Conservation (phyloP, 2,797 vertebrate genomes). For the Microcaecilia unicolor region DNA sequence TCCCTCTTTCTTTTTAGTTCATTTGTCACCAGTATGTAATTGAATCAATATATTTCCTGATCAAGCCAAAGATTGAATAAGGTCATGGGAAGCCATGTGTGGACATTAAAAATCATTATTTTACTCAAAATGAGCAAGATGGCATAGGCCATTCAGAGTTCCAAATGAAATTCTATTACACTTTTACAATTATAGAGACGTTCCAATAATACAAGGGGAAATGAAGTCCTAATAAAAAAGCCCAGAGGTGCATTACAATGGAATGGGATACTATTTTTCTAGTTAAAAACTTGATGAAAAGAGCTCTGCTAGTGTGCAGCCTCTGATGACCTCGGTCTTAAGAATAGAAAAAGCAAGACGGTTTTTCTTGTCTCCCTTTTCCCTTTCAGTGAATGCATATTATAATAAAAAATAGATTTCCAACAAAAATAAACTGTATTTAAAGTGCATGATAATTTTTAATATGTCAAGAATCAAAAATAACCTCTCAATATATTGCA, state of each 20-base stretch:
- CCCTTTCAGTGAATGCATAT: too few species aligned
- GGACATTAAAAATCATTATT: constrained; percentile 99
- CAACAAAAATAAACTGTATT: too few species aligned
- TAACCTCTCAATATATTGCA: neutral
- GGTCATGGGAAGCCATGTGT: constrained; percentile 98
- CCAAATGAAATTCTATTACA: constrained; percentile 99
- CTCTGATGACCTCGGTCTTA: constrained; percentile 86
- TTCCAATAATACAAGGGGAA: constrained; percentile 98
- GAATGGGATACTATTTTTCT: constrained; percentile 91
- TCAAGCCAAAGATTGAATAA: constrained; percentile 98
- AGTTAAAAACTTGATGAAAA: constrained; percentile 93
- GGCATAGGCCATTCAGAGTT: constrained; percentile 88
- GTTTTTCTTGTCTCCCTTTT: too few species aligned
- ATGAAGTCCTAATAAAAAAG: constrained; percentile 99
- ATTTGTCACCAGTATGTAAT: constrained; percentile 98
- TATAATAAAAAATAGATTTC: too few species aligned
- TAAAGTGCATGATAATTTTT: neutral
- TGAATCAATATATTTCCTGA: constrained; percentile 99
- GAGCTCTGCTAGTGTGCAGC: constrained; percentile 83
- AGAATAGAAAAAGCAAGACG: constrained; percentile 61
- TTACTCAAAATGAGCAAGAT: constrained; percentile 95
- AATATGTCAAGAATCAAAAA: too few species aligned
- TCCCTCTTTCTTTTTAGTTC: constrained; percentile 78
- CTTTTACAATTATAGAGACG: constrained; percentile 99
- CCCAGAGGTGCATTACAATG: constrained; percentile 98